A percentile compares a stretch with the other conserved stretches of the same genome.
Conservation (phyloP, 2,113 vertebrate genomes). For the Notechis scutatus region DNA sequence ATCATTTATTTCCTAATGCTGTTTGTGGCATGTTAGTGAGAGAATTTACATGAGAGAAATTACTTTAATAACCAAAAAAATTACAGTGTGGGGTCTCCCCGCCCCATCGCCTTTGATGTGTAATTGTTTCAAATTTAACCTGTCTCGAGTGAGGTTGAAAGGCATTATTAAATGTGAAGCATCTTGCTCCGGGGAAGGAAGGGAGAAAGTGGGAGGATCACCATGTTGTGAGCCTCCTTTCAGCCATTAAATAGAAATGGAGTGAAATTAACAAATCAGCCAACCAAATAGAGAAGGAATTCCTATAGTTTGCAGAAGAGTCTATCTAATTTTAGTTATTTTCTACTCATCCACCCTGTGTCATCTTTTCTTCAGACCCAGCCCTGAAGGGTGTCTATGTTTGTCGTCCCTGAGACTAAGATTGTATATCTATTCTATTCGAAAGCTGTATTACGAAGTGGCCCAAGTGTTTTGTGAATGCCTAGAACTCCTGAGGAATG, state of each 20-base stretch:
- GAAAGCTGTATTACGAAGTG: background rate
- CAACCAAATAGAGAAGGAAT: slow-evolving; percentile 33
- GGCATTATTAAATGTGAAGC: slow-evolving; percentile 70
- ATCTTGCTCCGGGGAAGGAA: slow-evolving; percentile 60
- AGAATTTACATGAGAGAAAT: slow-evolving; percentile 82
- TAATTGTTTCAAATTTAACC: slow-evolving; percentile 85
- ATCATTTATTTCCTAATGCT: slow-evolving; percentile 84
- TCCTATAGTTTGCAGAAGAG: slow-evolving; percentile 4
- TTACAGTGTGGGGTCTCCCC: slow-evolving; percentile 74
- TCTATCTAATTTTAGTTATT: background rate
- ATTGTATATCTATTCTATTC: background rate
- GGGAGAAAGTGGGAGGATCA: slow-evolving; percentile 61
- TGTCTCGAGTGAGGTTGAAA: slow-evolving; percentile 72
- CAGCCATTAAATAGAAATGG: slow-evolving; percentile 62
- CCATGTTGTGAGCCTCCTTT: slow-evolving; percentile 54
- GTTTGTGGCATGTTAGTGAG: slow-evolving; percentile 75
- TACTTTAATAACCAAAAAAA: slow-evolving; percentile 85
- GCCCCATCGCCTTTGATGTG: slow-evolving; percentile 74
- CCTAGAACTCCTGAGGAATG: background rate
- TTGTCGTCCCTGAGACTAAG: background rate
- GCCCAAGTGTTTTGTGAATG: background rate
- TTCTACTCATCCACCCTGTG: background rate
- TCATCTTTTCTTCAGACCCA: background rate
- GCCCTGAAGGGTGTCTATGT: background rate
- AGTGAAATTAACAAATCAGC: slow-evolving; percentile 67